A percentile compares a stretch with the other conserved stretches of the same genome.
These are phyloP conservation scores for Sciaenops ocellatus DNA, from an alignment of 2,797 vertebrate genomes.

Conservation along the genomic window DNA sequence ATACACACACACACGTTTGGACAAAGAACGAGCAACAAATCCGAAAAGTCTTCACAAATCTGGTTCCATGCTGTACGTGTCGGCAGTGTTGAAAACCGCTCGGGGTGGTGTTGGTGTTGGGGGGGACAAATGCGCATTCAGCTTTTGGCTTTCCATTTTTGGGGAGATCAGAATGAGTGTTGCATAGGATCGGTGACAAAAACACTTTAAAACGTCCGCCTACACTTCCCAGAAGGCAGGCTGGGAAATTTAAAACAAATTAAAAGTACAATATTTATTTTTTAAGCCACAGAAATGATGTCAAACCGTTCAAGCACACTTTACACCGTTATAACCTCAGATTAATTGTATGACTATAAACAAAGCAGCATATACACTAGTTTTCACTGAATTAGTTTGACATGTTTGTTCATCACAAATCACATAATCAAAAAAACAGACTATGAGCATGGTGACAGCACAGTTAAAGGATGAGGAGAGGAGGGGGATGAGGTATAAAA, in stretches of 20 bases:
- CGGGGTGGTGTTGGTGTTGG: slow-evolving; percentile 2
- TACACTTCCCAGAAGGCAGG: slow-evolving; percentile 48
- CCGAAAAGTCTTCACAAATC: slow-evolving; percentile 79
- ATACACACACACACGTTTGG: slow-evolving; percentile 78
- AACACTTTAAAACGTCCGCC: slow-evolving; percentile 63
- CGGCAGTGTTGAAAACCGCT: slow-evolving; percentile 84
- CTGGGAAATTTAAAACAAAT: slow-evolving; percentile 38
- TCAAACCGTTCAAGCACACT: slow-evolving; percentile 57
- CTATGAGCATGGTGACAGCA: slow-evolving; percentile 56
- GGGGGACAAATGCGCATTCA: slow-evolving; percentile 54
- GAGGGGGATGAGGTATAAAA: slow-evolving; percentile 81
- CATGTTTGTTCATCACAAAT: slow-evolving; percentile 59
- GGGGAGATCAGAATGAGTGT: slow-evolving; percentile 85
- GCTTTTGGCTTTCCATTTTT: slow-evolving; percentile 86
- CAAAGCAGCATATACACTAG: slow-evolving; percentile 80
- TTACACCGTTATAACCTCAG: slow-evolving; percentile 54
- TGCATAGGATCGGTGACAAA: slow-evolving; percentile 93
- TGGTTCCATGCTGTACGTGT: slow-evolving; percentile 83
- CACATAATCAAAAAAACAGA: slow-evolving; percentile 48
- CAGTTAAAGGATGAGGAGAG: slow-evolving; percentile 67
- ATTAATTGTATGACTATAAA: slow-evolving; percentile 69
- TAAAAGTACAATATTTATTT: slow-evolving; percentile 42
- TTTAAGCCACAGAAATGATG: slow-evolving; percentile 57
- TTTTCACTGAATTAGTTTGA: slow-evolving; percentile 68
- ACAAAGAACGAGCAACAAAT: slow-evolving; percentile 67